phyloP scores from a whole-genome alignment of 2,888 invertebrate genomes.

The Agriopis aurantiaria region DNA sequence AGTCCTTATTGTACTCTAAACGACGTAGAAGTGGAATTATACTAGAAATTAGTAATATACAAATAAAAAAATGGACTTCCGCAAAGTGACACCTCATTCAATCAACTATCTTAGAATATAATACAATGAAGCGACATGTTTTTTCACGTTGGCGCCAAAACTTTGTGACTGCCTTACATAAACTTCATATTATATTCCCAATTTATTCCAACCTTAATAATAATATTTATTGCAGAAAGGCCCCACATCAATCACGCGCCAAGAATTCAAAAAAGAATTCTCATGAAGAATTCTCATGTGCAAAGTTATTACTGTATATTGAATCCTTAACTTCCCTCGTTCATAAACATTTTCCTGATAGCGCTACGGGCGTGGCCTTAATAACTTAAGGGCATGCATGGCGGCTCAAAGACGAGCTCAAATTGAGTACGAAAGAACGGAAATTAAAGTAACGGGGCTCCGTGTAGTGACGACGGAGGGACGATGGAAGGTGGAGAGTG shows the following conservation, averaged over 20 bases:
- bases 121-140: too few relatives aligned
- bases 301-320: conserved; percentile 32
- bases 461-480: conserved; percentile 11
- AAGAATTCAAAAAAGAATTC: conserved; percentile 22
- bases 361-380: conserved; percentile 43
- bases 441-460: conserved; percentile 67
- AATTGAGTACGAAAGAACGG: conserved; percentile 71
- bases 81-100: too few relatives aligned
- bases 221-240: conserved; percentile 6
- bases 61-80: too few relatives aligned
- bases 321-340: conserved; percentile 24
- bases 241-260: conserved; percentile 13
- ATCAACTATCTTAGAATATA: too few relatives aligned
- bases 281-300: conserved; percentile 22
- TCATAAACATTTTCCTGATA: conserved; percentile 27
- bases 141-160: too few relatives aligned
- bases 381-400: conserved; percentile 52
- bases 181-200: too few relatives aligned
- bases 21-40: too few relatives aligned
- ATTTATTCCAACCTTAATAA: background rate
- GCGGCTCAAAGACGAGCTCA: conserved; percentile 46
- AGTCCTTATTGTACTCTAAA: too few relatives aligned
- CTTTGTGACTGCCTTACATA: too few relatives aligned
- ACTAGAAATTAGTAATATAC: too few relatives aligned
- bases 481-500: background rate